phyloP scores from a whole-genome alignment of 2,888 invertebrate genomes.

The Cylindroiulus punctatus region DNA sequence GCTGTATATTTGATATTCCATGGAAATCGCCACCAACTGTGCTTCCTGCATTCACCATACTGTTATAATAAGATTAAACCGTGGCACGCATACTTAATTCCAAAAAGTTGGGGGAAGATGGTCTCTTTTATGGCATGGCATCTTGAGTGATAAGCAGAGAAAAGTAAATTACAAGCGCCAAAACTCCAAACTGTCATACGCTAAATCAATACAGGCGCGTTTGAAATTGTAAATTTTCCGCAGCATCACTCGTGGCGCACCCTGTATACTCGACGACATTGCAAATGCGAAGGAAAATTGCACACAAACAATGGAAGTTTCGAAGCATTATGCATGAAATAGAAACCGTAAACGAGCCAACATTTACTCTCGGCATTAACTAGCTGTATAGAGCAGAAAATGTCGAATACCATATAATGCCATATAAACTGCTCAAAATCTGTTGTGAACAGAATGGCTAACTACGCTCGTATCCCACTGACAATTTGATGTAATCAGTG shows the following conservation, averaged over 20 bases:
- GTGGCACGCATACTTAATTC: slow-evolving; percentile 45
- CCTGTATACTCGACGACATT: not conserved
- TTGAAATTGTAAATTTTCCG: not conserved
- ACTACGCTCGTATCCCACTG: not conserved
- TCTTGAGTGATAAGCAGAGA: not conserved
- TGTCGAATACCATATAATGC: too few relatives aligned
- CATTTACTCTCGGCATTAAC: not conserved
- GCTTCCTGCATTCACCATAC: slow-evolving; percentile 45
- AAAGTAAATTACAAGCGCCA: not conserved
- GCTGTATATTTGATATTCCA: slow-evolving; percentile 34
- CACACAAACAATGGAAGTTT: not conserved
- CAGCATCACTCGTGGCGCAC: not conserved
- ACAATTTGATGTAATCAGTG: not conserved
- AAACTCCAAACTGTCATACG: not conserved
- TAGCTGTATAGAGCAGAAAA: too few relatives aligned
- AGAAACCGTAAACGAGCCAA: not conserved
- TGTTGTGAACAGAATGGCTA: not conserved
- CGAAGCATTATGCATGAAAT: not conserved
- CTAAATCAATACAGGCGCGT: not conserved
- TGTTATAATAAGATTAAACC: slow-evolving; percentile 40
- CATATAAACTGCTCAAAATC: not conserved
- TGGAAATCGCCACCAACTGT: slow-evolving; percentile 36
- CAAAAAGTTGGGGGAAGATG: not conserved
- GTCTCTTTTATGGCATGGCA: slow-evolving; percentile 11
- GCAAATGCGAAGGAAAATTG: not conserved